Base-by-base conservation (phyloP, 2,113 vertebrate species). In the Forbesichthys agassizii region DNA sequence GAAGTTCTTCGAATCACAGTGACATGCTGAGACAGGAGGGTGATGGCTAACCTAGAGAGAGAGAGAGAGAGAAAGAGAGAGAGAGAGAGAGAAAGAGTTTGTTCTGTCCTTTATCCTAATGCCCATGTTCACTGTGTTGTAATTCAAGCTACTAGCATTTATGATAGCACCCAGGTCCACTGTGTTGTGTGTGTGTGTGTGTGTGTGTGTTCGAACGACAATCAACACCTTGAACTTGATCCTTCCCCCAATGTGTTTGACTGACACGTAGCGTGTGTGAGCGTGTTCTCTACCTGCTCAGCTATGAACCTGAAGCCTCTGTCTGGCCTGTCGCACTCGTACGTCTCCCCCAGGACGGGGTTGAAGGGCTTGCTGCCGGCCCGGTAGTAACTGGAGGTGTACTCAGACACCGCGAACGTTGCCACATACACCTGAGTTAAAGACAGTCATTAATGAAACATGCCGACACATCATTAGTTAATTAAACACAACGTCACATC, bases 331-430 rank as follows among this genome's bases (percentile, higher is more conserved):
- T 94, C 83, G 77, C 95, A 97, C 90, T 99, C 98, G 4, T 95
- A 99, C 0, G 96, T 98, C 88, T 99, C 98, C 86, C 97, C 98
- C 48, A 99, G 95, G 49, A 99, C 93, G 0, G 98, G 98, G 80
- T 99, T 99, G 78, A 99, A 99, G 8, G 98, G 98, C 77, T 99
- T 99, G 85, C 96, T 97, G 66, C 95, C 95, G 13, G 96, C 96
- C 73, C 97, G 89, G 83, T 93, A 93, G 86, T 94, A 95, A 87
- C 93, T 95, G 68, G 95, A 96, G 0, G 96, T 92, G 20, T 99
- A 99, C 0, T 94, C 95, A 14, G 97, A 95, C 58, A 98, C 90
- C 1, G 96, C 96, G 90, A 99, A 99, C 4, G 96, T 94, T 16
- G 97, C 97, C 69, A 99, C 90, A 3, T 97, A 98, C 10, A 96